A percentile compares a stretch with the other conserved stretches of the same genome.
Evolutionary conservation across 2,797 vertebrate species (phyloP).

Genomic region (Fundulus diaphanus): DNA sequence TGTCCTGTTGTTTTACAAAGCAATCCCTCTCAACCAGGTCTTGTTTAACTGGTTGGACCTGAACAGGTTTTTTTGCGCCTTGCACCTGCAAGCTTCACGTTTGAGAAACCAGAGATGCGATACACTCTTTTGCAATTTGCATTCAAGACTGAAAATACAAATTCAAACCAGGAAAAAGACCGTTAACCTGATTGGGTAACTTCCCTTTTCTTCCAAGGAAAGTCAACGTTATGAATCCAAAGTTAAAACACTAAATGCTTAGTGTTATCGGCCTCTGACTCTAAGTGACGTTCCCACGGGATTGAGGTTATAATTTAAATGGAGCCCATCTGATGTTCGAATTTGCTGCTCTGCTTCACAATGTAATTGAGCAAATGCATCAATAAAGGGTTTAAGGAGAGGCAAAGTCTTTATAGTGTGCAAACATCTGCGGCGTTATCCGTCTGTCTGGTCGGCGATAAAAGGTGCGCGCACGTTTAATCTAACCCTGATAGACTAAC

Average conservation of each 20-base stretch:
- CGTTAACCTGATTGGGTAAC: constrained; percentile 23
- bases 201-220: constrained; percentile 2
- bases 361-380: constrained; percentile 6
- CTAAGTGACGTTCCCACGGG: neutral
- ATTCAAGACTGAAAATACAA: constrained; percentile 58
- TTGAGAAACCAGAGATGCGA: constrained; percentile 12
- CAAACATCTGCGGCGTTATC: constrained; percentile 12
- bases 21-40: neutral
- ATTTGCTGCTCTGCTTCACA: constrained; percentile 9
- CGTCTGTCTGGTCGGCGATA: constrained; percentile 22
- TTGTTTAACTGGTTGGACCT: constrained; percentile 40
- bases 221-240: constrained; percentile 15
- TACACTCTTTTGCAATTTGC: constrained; percentile 37
- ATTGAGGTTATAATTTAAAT: constrained; percentile 19
- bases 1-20: neutral
- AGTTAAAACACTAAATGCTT: constrained; percentile 3
- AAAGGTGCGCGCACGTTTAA: constrained; percentile 1
- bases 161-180: constrained; percentile 36
- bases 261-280: constrained; percentile 11
- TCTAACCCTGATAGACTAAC: neutral
- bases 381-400: neutral
- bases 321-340: neutral
- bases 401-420: constrained; percentile 4
- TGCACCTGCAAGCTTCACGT: constrained; percentile 30
- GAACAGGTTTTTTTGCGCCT: constrained; percentile 29